A percentile compares a stretch with the other conserved stretches of the same genome.
phyloP scores from a whole-genome alignment of 2,113 vertebrate genomes.

The Barnardius zonarius region DNA sequence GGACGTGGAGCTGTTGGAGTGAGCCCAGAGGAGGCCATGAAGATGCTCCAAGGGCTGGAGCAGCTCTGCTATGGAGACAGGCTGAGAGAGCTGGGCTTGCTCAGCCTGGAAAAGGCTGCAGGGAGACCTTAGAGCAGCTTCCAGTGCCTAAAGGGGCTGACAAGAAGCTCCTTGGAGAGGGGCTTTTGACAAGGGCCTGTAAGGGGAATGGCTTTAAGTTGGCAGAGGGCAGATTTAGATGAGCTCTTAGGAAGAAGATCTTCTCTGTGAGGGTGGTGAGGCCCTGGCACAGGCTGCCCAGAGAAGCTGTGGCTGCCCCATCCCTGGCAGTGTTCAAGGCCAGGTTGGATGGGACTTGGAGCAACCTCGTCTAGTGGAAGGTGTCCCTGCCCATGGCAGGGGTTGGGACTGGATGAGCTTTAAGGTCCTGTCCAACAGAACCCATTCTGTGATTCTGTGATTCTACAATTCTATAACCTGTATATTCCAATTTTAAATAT shows the following conservation, averaged over 20 bases:
- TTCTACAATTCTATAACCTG: background rate
- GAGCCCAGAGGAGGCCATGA: background rate
- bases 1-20: background rate
- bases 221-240: background rate
- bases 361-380: background rate
- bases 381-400: background rate
- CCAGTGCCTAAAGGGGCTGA: background rate
- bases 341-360: background rate
- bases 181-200: background rate
- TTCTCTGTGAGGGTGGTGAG: background rate
- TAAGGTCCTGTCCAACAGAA: background rate
- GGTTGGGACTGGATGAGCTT: background rate
- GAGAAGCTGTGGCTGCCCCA: background rate
- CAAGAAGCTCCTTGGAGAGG: background rate
- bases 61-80: background rate
- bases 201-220: background rate
- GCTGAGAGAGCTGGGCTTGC: background rate
- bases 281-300: background rate
- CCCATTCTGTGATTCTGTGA: background rate
- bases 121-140: background rate
- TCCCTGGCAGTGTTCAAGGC: background rate
- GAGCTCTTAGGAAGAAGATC: background rate
- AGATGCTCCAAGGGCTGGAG: accelerated
- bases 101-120: background rate
- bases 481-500: background rate